Evolutionary conservation across 2,113 vertebrate species (phyloP), one percentile per base, ranked within the genome.

Genomic region (Coturnix japonica): DNA sequence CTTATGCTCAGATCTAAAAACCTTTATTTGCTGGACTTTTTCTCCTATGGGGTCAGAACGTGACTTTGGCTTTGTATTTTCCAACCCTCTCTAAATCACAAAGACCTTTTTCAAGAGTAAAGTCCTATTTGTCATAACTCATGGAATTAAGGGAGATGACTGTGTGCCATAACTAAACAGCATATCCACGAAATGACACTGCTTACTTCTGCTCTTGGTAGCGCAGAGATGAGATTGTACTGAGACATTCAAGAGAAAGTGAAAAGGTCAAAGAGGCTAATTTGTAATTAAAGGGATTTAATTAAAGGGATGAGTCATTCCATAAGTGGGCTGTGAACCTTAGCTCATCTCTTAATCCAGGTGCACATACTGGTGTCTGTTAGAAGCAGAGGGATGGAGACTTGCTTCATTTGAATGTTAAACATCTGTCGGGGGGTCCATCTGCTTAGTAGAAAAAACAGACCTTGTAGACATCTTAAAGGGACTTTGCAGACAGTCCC

Each of bases 201-300:
- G 0, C 13, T 81, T 74, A 35, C 49, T 79, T 17, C 78, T 67
- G 59, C 65, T 86, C 39, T 44, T 49, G 22, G 61, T 66, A 86
- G 49, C 65, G 9, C 19, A 7, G 51, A 76, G 74, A 93, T 85
- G 87, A 82, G 17, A 46, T 51, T 21, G 39, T 37, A 33, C 37
- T 1, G 2, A 57, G 53, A 4, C 84, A 82, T 86, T n/a, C 60
- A 47, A 64, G 26, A 82, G 74, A 37, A 89, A 67, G 83, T 31
- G 60, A 77, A 94, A 95, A 95, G 95, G 94, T 96, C 95, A 85
- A 66, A 51, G 60, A 94, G 75, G 87, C 87, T 95, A 96, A 96
- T 93, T 96, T 91, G 92, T 60, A 92, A 94, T 95, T 95, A 93
- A 95, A 91, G 75, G 46, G 67, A 60, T 77, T 81, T 56, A 90